Base-by-base conservation (phyloP, 1,140 invertebrate species). In the Ceratosolen solmsi region DNA sequence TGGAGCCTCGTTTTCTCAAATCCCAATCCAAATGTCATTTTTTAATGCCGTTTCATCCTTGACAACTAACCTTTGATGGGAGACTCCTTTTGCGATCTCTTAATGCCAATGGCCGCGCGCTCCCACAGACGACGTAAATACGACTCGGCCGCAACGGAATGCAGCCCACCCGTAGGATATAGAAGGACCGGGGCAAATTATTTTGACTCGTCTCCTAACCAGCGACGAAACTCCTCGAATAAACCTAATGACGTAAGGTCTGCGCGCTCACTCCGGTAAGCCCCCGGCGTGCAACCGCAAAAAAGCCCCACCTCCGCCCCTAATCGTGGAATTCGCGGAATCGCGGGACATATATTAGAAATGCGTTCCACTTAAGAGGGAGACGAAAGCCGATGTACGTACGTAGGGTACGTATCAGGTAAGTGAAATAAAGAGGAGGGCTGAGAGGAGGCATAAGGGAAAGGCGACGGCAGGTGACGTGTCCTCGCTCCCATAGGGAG, bases 161-260 rank as follows among this genome's bases (percentile, higher is more conserved):
- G 27, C 8, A 54, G 51, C 51, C 51, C 51, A 4, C 51, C 3
- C 51, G 3, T 8, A 22, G 51, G 51, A 2, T 15, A 20, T 22
- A 13, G 8, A 36, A 36, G 25, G 72, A 17, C 15, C 9, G 49
- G 25, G 11, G 46, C 5, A 15, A 36, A 30, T 30, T 46, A 68
- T 38, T 68, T n/a, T 0, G n/a, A 73, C n/a, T 22, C 20, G 46
- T 49, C 15, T 25, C 2, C 20, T 0, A 2, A 74, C 4, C 30
- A 1, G 15, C 74, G 41, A 49, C 25, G 22, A 65, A 41, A 13
- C 7, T 38, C 20, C 41, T 58, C n/a, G n/a, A 79, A 71, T 71
- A 79, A 79, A 79, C 17, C 30, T 49, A 36, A 58, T 46, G 70
- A 20, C 68, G 54, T n/a, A n/a, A n/a, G n/a, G n/a, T n/a, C n/a